phyloP scores from a whole-genome alignment of 1,140 invertebrate genomes.

The Oreohelix idahoensis region DNA sequence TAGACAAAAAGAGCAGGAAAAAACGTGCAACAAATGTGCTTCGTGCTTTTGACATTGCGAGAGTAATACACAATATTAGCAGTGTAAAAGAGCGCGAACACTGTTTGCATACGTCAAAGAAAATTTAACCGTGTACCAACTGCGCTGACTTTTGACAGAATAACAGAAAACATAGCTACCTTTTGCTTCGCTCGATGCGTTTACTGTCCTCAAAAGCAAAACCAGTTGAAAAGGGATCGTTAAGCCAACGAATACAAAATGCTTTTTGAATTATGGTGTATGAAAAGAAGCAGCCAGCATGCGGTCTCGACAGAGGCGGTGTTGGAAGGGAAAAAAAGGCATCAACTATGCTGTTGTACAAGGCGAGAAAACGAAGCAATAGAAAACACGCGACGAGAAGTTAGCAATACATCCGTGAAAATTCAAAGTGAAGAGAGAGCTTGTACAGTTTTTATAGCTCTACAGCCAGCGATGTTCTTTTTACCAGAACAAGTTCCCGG shows the following conservation, averaged over 20 bases:
- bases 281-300: neutral
- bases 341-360: conserved; percentile 1
- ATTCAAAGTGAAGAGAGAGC: neutral
- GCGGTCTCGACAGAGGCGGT: neutral
- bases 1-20: neutral
- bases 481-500: neutral
- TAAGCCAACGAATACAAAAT: neutral
- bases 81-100: neutral
- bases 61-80: neutral
- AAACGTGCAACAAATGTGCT: neutral
- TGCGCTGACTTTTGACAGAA: neutral
- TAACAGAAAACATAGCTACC: neutral
- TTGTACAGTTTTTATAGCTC: neutral
- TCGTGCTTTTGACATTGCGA: neutral
- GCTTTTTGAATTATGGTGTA: neutral
- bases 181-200: neutral
- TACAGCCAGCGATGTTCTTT: neutral
- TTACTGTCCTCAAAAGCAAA: neutral
- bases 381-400: neutral
- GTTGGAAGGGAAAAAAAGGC: neutral
- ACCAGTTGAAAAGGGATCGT: neutral
- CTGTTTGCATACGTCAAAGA: neutral
- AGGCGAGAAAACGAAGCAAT: conserved; percentile 1
- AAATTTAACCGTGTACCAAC: neutral
- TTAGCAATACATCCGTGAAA: neutral